Conservation (phyloP, 1,140 invertebrate species). For the Akabosia matsudoensis region DNA sequence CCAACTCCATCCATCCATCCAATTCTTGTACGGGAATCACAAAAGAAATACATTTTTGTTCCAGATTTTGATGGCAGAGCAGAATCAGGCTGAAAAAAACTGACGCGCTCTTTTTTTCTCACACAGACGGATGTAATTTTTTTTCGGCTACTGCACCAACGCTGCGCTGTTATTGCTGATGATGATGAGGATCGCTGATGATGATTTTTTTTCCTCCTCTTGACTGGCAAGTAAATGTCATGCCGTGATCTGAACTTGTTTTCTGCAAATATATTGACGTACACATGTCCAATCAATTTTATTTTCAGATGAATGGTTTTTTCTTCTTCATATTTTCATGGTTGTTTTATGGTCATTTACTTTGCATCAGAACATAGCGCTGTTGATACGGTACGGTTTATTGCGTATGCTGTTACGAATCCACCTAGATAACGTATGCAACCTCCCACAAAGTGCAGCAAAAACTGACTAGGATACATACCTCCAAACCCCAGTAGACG, state of each 20-base stretch:
- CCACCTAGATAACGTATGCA: not conserved
- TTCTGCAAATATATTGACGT: constrained; percentile 19
- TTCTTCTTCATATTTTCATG: constrained; percentile 8
- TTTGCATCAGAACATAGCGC: constrained; percentile 6
- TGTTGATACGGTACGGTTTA: not conserved
- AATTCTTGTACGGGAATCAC: not conserved
- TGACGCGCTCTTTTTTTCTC: not conserved
- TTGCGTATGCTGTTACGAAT: not conserved
- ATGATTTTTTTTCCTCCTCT: constrained; percentile 1
- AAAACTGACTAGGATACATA: constrained; percentile 1
- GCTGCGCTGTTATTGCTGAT: not conserved
- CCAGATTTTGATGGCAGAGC: not conserved
- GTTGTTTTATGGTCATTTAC: constrained; percentile 12
- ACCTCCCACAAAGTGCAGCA: constrained; percentile 19
- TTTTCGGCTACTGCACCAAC: not conserved
- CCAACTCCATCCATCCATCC: not conserved
- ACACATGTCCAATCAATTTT: constrained; percentile 23
- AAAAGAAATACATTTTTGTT: not conserved
- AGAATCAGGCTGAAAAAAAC: not conserved
- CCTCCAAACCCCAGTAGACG: too few relatives aligned
- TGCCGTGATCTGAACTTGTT: constrained; percentile 6
- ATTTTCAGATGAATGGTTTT: constrained; percentile 21
- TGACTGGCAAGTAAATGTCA: not conserved
- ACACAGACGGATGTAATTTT: not conserved
- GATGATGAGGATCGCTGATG: not conserved